Conservation (phyloP, 1,140 invertebrate genomes). For the Daktulosphaira vitifoliae region DNA sequence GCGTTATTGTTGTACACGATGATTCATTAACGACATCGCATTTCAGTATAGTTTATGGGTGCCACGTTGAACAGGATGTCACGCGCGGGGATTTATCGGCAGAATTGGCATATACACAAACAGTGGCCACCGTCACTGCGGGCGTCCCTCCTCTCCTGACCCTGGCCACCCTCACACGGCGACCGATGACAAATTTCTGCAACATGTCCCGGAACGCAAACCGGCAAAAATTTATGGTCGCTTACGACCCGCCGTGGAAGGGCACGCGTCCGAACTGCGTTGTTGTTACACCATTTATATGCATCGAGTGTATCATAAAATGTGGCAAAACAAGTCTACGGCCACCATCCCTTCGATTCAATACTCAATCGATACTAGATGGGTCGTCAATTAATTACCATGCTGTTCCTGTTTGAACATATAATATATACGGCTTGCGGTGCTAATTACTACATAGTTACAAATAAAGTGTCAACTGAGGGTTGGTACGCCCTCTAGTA, state of each 20-base stretch:
- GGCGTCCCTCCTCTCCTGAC: slow-evolving; percentile 23
- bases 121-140: not conserved
- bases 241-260: not conserved
- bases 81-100: slow-evolving; percentile 26
- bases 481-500: no score
- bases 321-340: no score
- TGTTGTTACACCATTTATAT: slow-evolving; percentile 17
- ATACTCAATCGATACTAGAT: no score
- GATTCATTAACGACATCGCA: slow-evolving; percentile 8
- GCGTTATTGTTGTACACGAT: not conserved
- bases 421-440: no score
- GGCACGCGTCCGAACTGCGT: slow-evolving; percentile 9
- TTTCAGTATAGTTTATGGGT: not conserved
- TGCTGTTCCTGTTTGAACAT: no score
- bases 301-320: no score
- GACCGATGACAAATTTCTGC: slow-evolving; percentile 30
- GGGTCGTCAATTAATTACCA: no score
- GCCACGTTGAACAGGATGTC: not conserved
- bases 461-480: no score
- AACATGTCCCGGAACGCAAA: slow-evolving; percentile 13
- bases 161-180: slow-evolving; percentile 15
- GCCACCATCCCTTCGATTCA: no score
- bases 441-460: no score
- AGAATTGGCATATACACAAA: not conserved
- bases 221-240: slow-evolving; percentile 27